Evolutionary conservation across 2,797 vertebrate species (phyloP).

Genomic region (Mionectes olivaceus): DNA sequence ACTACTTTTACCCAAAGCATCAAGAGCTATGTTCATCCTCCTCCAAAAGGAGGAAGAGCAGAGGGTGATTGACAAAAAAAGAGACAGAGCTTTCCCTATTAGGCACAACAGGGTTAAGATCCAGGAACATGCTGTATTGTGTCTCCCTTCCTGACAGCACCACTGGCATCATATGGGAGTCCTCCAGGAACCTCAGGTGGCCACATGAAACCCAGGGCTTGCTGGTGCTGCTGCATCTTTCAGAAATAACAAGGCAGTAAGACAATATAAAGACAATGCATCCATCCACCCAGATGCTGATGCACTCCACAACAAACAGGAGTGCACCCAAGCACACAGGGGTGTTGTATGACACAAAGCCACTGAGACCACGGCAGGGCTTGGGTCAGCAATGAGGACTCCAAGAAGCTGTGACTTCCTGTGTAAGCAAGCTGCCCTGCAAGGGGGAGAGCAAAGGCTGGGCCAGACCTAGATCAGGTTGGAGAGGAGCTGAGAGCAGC

Average conservation of each 20-base stretch:
- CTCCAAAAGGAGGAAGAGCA: neutral
- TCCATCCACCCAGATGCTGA: no score
- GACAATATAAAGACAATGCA: neutral
- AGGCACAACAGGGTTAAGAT: neutral
- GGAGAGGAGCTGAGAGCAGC: neutral
- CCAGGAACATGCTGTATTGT: neutral
- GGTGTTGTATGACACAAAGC: neutral
- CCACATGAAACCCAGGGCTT: neutral
- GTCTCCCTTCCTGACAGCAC: neutral
- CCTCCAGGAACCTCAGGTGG: neutral
- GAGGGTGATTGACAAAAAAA: neutral
- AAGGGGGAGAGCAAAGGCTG: neutral
- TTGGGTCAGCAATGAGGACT: neutral
- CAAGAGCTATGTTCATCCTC: neutral
- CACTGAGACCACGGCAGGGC: neutral
- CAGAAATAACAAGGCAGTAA: neutral
- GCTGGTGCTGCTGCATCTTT: neutral
- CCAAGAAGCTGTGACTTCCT: neutral
- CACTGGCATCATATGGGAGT: neutral
- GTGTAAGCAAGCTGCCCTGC: neutral
- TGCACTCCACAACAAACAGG: neutral
- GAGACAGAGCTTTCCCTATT: neutral
- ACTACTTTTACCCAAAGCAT: neutral
- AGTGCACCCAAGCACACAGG: fast-evolving
- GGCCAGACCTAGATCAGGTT: neutral